These are phyloP conservation scores for Athetis lepigone DNA, from an alignment of 2,888 invertebrate genomes.

Conservation along the genomic window DNA sequence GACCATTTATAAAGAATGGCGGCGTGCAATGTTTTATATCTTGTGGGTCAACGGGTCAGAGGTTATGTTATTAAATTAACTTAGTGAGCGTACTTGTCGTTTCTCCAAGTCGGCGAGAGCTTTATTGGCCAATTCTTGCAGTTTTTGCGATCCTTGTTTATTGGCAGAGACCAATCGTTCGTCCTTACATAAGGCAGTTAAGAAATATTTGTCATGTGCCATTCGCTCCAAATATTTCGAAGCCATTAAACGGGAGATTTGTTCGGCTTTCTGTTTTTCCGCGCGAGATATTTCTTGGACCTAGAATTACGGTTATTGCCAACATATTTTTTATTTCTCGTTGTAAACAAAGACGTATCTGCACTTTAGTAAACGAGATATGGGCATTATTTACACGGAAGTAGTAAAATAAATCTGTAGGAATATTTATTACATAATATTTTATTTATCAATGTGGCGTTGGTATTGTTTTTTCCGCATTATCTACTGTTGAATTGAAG, in stretches of 20 bases:
- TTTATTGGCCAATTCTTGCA: slow-evolving; percentile 80
- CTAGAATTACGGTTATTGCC: slow-evolving; percentile 72
- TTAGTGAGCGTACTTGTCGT: slow-evolving; percentile 76
- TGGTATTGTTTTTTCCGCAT: neutral
- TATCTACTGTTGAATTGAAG: neutral
- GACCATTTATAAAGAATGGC: slow-evolving; percentile 29
- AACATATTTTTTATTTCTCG: slow-evolving; percentile 62
- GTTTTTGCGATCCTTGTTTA: slow-evolving; percentile 79
- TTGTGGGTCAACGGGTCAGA: slow-evolving; percentile 43
- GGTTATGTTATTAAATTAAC: slow-evolving; percentile 35
- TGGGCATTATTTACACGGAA: slow-evolving; percentile 18
- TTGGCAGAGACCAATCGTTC: slow-evolving; percentile 84
- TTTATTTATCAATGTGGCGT: slow-evolving; percentile 6
- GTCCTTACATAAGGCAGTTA: slow-evolving; percentile 82
- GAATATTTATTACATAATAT: slow-evolving; percentile 20
- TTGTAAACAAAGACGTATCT: slow-evolving; percentile 57
- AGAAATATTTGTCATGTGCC: slow-evolving; percentile 88
- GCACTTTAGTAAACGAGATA: slow-evolving; percentile 49
- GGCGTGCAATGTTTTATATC: slow-evolving; percentile 34
- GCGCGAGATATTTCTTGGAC: slow-evolving; percentile 82
- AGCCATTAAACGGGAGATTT: slow-evolving; percentile 85
- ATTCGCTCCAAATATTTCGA: slow-evolving; percentile 88
- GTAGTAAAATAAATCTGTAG: slow-evolving; percentile 39
- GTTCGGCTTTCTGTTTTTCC: slow-evolving; percentile 81
- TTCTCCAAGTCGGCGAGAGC: slow-evolving; percentile 83